phyloP scores from a whole-genome alignment of 2,888 invertebrate genomes.

The Stenchaetothrips biformis region DNA sequence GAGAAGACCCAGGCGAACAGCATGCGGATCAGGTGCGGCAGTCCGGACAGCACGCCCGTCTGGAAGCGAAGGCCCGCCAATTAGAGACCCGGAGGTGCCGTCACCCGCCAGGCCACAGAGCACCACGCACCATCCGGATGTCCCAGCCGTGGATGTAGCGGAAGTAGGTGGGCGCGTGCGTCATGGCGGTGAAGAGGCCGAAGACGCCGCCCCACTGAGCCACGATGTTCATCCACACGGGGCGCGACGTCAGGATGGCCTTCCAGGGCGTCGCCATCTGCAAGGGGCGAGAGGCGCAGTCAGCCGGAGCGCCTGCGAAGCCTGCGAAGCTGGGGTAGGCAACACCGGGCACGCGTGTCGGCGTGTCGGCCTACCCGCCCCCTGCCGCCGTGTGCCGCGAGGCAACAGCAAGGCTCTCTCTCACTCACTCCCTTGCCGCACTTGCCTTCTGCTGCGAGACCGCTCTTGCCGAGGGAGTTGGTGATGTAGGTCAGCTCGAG shows the following conservation, averaged over 20 bases:
- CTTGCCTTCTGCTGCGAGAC: slow-evolving; percentile 43
- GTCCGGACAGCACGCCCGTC: slow-evolving; percentile 60
- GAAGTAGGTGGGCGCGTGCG: slow-evolving; percentile 66
- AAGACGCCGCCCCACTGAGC: slow-evolving; percentile 64
- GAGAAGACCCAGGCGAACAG: slow-evolving; percentile 55
- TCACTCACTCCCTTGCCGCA: background rate
- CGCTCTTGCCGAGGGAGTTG: slow-evolving; percentile 51
- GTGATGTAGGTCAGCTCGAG: slow-evolving; percentile 57
- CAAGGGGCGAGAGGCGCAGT: slow-evolving; percentile 24
- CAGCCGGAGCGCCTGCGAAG: background rate
- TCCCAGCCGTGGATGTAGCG: slow-evolving; percentile 64
- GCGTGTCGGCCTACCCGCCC: background rate
- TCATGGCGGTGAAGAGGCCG: slow-evolving; percentile 65
- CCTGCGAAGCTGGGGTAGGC: too few relatives aligned
- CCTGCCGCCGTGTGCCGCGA: too few relatives aligned
- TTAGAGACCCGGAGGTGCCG: background rate
- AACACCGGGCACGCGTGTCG: background rate
- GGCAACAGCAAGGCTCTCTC: too few relatives aligned
- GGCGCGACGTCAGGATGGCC: slow-evolving; percentile 54
- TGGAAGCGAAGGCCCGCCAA: slow-evolving; percentile 37
- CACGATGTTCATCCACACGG: slow-evolving; percentile 60
- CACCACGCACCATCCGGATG: slow-evolving; percentile 56
- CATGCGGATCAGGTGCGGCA: slow-evolving; percentile 58
- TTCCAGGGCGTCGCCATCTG: slow-evolving; percentile 58
- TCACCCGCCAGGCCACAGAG: background rate